Evolutionary conservation across 2,888 invertebrate species (phyloP).

Genomic region (Drosophila histrio): DNA sequence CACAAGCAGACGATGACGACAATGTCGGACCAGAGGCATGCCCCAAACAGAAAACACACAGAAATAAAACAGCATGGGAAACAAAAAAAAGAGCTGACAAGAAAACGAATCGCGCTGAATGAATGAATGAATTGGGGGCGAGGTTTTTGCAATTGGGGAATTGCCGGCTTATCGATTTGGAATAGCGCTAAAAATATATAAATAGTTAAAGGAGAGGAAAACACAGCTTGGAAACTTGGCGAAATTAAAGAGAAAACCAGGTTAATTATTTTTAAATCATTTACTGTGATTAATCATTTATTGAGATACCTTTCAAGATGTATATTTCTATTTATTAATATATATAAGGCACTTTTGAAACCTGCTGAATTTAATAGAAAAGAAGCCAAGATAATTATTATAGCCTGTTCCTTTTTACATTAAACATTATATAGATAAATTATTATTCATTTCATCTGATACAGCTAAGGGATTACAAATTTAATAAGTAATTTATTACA

Average conservation of each 20-base stretch:
- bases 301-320: no score
- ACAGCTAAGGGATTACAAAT: no score
- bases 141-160: conserved; percentile 10
- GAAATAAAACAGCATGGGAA: neutral
- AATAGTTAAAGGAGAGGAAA: neutral
- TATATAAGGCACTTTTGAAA: no score
- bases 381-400: no score
- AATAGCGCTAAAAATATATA: neutral
- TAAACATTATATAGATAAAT: no score
- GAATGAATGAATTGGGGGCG: conserved; percentile 28
- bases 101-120: conserved; percentile 4
- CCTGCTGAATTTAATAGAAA: no score
- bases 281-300: no score
- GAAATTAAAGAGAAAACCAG: neutral
- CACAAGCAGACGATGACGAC: conserved; percentile 56
- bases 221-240: neutral
- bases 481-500: no score
- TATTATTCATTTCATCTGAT: no score
- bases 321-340: no score
- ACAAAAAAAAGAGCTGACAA: conserved; percentile 16
- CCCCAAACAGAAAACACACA: neutral
- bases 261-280: neutral
- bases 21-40: conserved; percentile 15
- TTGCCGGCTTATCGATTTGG: conserved; percentile 1
- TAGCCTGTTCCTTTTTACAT: no score